Percentiles rank a stretch among this genome's conserved stretches.
phyloP scores from a whole-genome alignment of 1,140 invertebrate species.

The Drosophila sucinea region DNA sequence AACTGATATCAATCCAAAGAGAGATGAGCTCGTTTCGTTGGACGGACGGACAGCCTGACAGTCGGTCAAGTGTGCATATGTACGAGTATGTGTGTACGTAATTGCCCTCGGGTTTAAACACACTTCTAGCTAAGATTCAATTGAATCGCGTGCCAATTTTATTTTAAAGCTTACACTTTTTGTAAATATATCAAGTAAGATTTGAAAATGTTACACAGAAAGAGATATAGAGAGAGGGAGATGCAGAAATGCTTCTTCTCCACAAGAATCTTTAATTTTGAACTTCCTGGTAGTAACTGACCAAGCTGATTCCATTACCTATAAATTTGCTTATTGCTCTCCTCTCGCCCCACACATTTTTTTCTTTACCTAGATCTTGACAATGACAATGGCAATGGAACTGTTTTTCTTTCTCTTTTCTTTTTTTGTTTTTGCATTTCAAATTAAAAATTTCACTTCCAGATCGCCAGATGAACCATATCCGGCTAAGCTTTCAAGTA shows the following conservation, averaged over 20 bases:
- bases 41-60: slow-evolving; percentile 9
- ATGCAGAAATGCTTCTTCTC: slow-evolving; percentile 18
- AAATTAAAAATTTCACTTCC: slow-evolving; percentile 75
- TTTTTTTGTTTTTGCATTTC: slow-evolving; percentile 41
- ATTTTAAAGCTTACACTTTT: slow-evolving; percentile 60
- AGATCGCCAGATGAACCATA: slow-evolving; percentile 74
- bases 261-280: slow-evolving; percentile 41
- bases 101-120: slow-evolving; percentile 50
- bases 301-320: slow-evolving; percentile 43
- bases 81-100: slow-evolving; percentile 28
- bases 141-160: slow-evolving; percentile 80
- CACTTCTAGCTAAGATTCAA: slow-evolving; percentile 70
- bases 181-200: slow-evolving; percentile 35
- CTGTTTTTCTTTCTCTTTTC: slow-evolving; percentile 34
- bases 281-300: slow-evolving; percentile 51
- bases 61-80: slow-evolving; percentile 37
- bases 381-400: slow-evolving; percentile 57
- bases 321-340: slow-evolving; percentile 45
- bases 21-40: slow-evolving; percentile 11
- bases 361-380: slow-evolving; percentile 19
- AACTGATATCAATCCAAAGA: slow-evolving; percentile 42
- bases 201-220: slow-evolving; percentile 3
- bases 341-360: slow-evolving; percentile 9
- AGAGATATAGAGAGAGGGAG: slow-evolving; percentile 14
- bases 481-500: slow-evolving; percentile 61